A percentile compares a stretch with the other conserved stretches of the same genome.
These are phyloP conservation scores for Caenorhabditis sp. DNA, from an alignment of 2,888 invertebrate genomes.

Conservation along the genomic window DNA sequence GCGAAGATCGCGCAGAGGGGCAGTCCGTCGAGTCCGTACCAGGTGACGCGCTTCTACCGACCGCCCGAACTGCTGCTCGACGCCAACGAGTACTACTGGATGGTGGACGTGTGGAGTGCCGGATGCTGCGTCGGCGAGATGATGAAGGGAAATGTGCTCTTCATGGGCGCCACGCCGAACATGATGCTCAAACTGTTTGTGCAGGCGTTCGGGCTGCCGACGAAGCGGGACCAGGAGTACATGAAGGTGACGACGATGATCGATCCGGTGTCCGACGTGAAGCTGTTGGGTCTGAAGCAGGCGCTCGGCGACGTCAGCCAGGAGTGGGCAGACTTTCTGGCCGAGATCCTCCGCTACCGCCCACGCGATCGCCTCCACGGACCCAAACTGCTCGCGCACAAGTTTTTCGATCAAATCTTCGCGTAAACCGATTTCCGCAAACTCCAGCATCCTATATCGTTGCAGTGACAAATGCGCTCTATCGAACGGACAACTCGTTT, in stretches of 20 bases:
- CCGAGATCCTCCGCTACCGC: constrained; percentile 62
- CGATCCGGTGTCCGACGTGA: constrained; percentile 16
- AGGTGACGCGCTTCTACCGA: constrained; percentile 57
- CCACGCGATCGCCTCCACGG: constrained; percentile 68
- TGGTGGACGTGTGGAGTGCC: constrained; percentile 69
- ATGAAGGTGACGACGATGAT: constrained; percentile 51
- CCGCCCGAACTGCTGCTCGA: constrained; percentile 72
- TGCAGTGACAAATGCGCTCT: constrained; percentile 49
- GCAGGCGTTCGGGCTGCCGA: constrained; percentile 53
- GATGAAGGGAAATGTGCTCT: constrained; percentile 65
- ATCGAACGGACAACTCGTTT: constrained; percentile 57
- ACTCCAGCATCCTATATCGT: too few relatives aligned
- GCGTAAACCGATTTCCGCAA: too few relatives aligned
- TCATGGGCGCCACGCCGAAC: constrained; percentile 60
- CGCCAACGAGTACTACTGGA: constrained; percentile 60
- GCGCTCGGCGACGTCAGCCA: constrained; percentile 26
- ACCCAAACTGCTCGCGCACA: constrained; percentile 59
- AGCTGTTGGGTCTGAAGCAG: constrained; percentile 38
- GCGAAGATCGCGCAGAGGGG: constrained; percentile 65
- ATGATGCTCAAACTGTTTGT: constrained; percentile 60
- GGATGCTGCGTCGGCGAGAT: constrained; percentile 72
- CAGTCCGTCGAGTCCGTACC: constrained; percentile 63
- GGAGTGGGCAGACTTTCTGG: constrained; percentile 58
- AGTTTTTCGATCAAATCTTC: constrained; percentile 65
- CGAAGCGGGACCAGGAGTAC: constrained; percentile 37